Base-by-base conservation (phyloP, 1,140 invertebrate species). In the Elymnias hypermnestra region DNA sequence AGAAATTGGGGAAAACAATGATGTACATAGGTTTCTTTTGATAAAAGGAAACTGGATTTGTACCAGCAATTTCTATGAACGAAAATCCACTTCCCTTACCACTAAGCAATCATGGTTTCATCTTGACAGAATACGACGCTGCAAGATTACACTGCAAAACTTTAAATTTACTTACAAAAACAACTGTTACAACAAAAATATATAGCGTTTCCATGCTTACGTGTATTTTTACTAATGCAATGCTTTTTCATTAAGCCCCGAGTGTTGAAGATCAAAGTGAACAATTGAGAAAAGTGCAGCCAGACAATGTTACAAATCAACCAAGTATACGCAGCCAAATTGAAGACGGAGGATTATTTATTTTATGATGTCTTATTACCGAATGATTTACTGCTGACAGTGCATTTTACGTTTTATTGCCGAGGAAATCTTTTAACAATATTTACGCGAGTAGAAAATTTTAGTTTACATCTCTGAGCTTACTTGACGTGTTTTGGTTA, bases 281-380 rank as follows among this genome's bases (percentile, higher is more conserved):
- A 52, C 33, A 54, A 41, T 46, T 39, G 49, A 50, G 47, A 37
- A 42, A 47, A 53, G 48, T 53, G 53, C 44, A 54, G 23, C 48
- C 55, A 50, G 56, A 66, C 64, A 63, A 66, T 61, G 50, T 58
- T 53, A 50, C 55, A 56, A 65, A 52, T 60, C 46, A 69, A 46
- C 54, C 55, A 23, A 21, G 31, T 26, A 49, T 37, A 43, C 44
- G 44, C 35, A 61, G 72, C 60, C 71, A 74, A 76, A 71, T 59
- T 64, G 37, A 57, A 65, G 58, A 52, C 60, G 61, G 48, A 56
- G 57, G 56, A 71, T 64, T 65, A 63, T 75, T 75, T 75, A 64
- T 69, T 55, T 55, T 55, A 49, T 56, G 58, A 73, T 57, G 48
- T 57, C 68, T 69, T 76, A 75, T 78, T 78, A 70, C 60, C 33